Conservation (phyloP, 2,797 vertebrate species). For the Glossophaga mutica region DNA sequence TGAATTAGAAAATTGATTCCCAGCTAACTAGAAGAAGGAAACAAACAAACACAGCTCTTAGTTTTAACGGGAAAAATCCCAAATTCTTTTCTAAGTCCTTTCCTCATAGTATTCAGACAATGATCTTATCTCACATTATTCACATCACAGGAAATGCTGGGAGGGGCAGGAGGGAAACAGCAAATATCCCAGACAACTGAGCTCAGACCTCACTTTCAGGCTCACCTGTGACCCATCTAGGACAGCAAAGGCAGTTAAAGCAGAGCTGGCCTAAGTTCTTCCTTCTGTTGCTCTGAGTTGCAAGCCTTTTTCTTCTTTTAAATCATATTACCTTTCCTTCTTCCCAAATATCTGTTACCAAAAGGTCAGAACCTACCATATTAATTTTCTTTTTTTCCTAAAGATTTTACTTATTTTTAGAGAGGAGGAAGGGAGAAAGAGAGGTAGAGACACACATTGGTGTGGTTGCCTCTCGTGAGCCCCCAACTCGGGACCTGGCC, state of each 20-base stretch:
- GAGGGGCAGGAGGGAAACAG: not conserved
- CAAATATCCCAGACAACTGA: not conserved
- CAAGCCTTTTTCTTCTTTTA: not conserved
- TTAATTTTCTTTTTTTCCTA: too few species aligned
- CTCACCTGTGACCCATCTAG: not conserved
- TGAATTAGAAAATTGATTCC: constrained; percentile 48
- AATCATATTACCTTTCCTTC: not conserved
- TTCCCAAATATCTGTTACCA: not conserved
- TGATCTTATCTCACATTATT: not conserved
- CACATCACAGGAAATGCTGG: not conserved
- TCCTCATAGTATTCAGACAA: not conserved
- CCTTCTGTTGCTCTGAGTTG: not conserved
- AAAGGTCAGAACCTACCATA: not conserved
- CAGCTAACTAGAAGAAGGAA: constrained; percentile 18
- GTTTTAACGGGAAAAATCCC: not conserved
- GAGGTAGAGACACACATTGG: too few species aligned
- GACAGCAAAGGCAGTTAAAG: not conserved
- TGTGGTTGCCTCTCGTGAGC: too few species aligned
- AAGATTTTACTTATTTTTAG: too few species aligned
- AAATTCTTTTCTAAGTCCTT: not conserved
- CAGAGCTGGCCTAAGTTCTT: not conserved
- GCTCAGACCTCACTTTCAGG: not conserved
- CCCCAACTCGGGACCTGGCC: too few species aligned
- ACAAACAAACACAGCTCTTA: not conserved
- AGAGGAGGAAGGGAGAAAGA: too few species aligned